These are phyloP conservation scores for Pachypanchax playfairii DNA, from an alignment of 2,113 vertebrate genomes.

Conservation along the genomic window DNA sequence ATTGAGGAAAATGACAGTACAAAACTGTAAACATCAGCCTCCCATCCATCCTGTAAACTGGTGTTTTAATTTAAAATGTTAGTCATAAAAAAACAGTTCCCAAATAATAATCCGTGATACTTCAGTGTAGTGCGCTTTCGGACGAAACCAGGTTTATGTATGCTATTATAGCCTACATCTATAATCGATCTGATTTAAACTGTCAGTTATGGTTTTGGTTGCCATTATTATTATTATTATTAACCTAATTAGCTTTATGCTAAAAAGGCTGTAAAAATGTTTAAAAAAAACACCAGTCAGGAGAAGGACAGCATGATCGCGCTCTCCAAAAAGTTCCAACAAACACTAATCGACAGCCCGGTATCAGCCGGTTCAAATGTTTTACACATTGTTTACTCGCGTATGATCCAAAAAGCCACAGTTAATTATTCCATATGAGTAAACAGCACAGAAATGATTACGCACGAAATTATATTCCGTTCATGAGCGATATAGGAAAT, in stretches of 20 bases:
- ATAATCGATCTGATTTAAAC: background rate
- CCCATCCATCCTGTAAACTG: slow-evolving; percentile 10
- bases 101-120: slow-evolving; percentile 25
- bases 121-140: slow-evolving; percentile 13
- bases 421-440: slow-evolving; percentile 40
- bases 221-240: background rate
- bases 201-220: no score
- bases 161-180: background rate
- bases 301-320: slow-evolving; percentile 12
- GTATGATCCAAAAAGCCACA: slow-evolving; percentile 11
- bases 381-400: no score
- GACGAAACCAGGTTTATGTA: slow-evolving; percentile 8
- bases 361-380: no score
- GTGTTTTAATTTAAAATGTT: slow-evolving; percentile 1
- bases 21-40: slow-evolving; percentile 10
- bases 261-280: background rate
- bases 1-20: background rate
- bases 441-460: slow-evolving; percentile 50
- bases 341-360: no score
- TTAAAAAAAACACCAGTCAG: background rate
- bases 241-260: slow-evolving; percentile 1
- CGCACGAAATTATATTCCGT: slow-evolving; percentile 38
- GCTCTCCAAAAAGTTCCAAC: slow-evolving; percentile 40
- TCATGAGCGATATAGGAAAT: background rate
- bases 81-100: background rate